These are phyloP conservation scores for Austrofundulus limnaeus DNA, from an alignment of 2,113 vertebrate genomes.

Conservation along the genomic window DNA sequence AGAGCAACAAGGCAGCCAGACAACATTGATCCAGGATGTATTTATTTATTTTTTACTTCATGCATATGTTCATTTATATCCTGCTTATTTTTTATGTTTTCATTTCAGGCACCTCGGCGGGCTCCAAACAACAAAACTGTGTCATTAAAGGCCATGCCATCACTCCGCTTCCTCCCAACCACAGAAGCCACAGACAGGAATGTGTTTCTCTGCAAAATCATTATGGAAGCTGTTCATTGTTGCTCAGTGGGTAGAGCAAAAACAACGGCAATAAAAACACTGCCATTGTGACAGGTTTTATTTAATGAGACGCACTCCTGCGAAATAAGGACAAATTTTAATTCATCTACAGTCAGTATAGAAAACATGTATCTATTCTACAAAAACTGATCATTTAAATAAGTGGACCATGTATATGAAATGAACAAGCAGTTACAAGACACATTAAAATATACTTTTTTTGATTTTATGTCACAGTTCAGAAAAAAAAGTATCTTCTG, in stretches of 20 bases:
- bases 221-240: constrained; percentile 4
- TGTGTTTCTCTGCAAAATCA: constrained; percentile 7
- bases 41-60: constrained; percentile 36
- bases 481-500: no score
- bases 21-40: constrained; percentile 35
- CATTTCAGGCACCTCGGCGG: constrained; percentile 44
- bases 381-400: no score
- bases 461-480: no score
- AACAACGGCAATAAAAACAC: constrained; percentile 13
- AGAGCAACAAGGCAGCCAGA: constrained; percentile 10
- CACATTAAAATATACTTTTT: no score
- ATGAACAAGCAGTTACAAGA: no score
- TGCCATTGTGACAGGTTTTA: background rate
- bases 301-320: constrained; percentile 3
- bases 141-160: constrained; percentile 40
- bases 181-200: constrained; percentile 6
- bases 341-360: constrained; percentile 31
- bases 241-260: constrained; percentile 4
- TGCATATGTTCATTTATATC: constrained; percentile 64
- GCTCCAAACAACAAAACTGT: constrained; percentile 36
- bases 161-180: constrained; percentile 7
- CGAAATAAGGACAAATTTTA: constrained; percentile 27
- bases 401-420: no score
- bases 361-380: no score
- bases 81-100: constrained; percentile 17